Evolutionary conservation across 2,888 invertebrate species (phyloP).

Genomic region (Eretmocerus hayati): DNA sequence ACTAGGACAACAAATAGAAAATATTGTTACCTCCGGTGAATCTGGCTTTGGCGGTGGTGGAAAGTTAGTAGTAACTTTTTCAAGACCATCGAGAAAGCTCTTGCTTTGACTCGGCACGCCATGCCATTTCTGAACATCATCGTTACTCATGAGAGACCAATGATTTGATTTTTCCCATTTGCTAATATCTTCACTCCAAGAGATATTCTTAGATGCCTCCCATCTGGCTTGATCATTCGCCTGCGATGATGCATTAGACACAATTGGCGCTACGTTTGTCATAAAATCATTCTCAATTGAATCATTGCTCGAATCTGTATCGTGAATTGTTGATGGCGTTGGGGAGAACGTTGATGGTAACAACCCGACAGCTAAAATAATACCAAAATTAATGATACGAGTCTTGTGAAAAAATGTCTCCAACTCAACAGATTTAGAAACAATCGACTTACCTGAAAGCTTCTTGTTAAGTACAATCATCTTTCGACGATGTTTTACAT

Average conservation of each 20-base stretch:
- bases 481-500: conserved; percentile 44
- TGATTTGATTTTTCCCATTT: conserved; percentile 30
- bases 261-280: not conserved
- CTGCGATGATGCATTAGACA: not conserved
- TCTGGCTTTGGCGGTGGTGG: conserved; percentile 47
- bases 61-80: conserved; percentile 17
- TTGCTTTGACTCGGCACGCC: conserved; percentile 29
- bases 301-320: conserved; percentile 41
- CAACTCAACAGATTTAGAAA: not conserved
- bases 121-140: conserved; percentile 33
- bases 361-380: conserved; percentile 38
- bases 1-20: not conserved
- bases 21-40: conserved; percentile 45
- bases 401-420: not conserved
- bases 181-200: conserved; percentile 25
- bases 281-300: conserved; percentile 36
- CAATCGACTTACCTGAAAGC: conserved; percentile 43
- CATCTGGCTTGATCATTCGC: conserved; percentile 8
- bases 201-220: conserved; percentile 18
- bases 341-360: conserved; percentile 30
- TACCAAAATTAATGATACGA: no score
- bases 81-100: conserved; percentile 34
- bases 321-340: conserved; percentile 32
- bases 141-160: conserved; percentile 23
- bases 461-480: conserved; percentile 50